These are phyloP conservation scores for Bombus consobrinus DNA, from an alignment of 1,140 invertebrate species.

Conservation along the genomic window DNA sequence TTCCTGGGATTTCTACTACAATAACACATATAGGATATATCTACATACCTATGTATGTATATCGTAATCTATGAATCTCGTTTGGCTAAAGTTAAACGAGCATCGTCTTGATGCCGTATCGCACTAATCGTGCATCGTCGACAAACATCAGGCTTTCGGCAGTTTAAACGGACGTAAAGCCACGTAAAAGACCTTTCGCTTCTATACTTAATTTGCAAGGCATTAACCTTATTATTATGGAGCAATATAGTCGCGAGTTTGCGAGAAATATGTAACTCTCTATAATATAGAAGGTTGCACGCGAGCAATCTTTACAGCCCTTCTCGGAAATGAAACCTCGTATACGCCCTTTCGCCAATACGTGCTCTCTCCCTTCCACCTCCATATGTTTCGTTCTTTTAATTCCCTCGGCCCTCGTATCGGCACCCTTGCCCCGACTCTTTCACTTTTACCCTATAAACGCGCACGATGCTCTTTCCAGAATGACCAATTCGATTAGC, in stretches of 20 bases:
- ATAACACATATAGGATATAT: neutral
- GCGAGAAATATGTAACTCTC: constrained; percentile 36
- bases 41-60: neutral
- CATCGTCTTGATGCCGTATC: constrained; percentile 31
- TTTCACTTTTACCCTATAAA: neutral
- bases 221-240: constrained; percentile 68
- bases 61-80: neutral
- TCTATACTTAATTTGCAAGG: constrained; percentile 67
- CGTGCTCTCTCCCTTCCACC: constrained; percentile 18
- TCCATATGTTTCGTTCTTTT: neutral
- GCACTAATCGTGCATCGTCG: constrained; percentile 50
- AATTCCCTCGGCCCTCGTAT: neutral
- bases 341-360: constrained; percentile 19
- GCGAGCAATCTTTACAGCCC: constrained; percentile 66
- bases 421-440: neutral
- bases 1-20: too few relatives aligned
- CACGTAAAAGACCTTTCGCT: constrained; percentile 58
- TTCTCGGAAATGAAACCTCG: constrained; percentile 69
- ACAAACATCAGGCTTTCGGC: constrained; percentile 57
- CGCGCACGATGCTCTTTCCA: neutral
- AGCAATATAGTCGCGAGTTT: constrained; percentile 59
- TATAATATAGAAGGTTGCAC: constrained; percentile 44
- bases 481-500: constrained; percentile 2
- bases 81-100: neutral
- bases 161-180: constrained; percentile 58